phyloP scores from a whole-genome alignment of 2,888 invertebrate genomes.

The Agriopis leucophaearia region DNA sequence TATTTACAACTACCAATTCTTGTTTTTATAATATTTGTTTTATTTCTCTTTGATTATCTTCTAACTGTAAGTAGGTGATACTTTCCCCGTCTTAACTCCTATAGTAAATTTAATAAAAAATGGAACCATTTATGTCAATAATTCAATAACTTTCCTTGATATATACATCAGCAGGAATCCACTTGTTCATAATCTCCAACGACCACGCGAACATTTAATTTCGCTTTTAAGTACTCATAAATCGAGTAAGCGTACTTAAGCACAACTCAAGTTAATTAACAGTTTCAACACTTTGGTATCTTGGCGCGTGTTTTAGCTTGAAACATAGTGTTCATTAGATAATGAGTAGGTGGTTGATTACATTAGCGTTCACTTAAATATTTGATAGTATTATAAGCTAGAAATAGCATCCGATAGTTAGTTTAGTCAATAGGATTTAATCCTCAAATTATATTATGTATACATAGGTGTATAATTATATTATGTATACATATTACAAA shows the following conservation, averaged over 20 bases:
- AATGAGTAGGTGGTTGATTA: constrained; percentile 29
- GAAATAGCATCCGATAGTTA: neutral
- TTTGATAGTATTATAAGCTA: neutral
- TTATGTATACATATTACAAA: too few species aligned
- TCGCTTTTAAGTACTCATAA: constrained; percentile 45
- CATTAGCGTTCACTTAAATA: constrained; percentile 12
- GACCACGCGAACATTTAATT: constrained; percentile 9
- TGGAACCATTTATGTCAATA: too few species aligned
- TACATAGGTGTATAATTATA: too few species aligned
- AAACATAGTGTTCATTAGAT: constrained; percentile 46
- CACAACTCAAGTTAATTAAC: constrained; percentile 58
- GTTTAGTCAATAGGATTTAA: neutral
- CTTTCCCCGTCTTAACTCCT: too few species aligned
- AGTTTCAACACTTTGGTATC: constrained; percentile 58
- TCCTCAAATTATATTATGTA: too few species aligned
- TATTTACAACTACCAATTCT: too few species aligned
- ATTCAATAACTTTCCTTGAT: neutral
- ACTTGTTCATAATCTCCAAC: neutral
- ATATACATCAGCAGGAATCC: too few species aligned
- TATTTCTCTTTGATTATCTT: too few species aligned
- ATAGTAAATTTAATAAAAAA: too few species aligned
- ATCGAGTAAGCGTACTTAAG: constrained; percentile 55
- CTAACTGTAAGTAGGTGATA: too few species aligned
- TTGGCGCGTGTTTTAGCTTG: constrained; percentile 18
- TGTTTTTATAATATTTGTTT: too few species aligned